Conservation (phyloP, 2,113 vertebrate genomes). For the Melanerpes aurifrons region DNA sequence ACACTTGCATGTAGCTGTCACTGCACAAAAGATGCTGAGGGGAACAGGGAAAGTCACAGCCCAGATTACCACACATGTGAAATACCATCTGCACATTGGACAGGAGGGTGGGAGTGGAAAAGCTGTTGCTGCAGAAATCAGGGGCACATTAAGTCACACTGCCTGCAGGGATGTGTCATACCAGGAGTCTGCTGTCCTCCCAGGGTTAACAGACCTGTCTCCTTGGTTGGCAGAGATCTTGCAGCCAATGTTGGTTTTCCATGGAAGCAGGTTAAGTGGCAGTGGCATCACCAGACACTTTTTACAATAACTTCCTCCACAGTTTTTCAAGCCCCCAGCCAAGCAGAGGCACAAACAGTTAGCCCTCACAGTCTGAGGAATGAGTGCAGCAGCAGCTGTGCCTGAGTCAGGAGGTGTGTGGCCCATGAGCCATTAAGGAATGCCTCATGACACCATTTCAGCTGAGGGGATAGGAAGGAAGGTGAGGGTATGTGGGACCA, state of each 20-base stretch:
- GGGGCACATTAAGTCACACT: accelerated
- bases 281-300: not conserved
- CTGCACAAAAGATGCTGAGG: not conserved
- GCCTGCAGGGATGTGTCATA: not conserved
- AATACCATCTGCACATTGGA: not conserved
- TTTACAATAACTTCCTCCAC: not conserved
- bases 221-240: not conserved
- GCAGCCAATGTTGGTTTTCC: not conserved
- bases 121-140: not conserved
- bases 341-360: accelerated
- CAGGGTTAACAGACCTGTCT: not conserved
- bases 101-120: not conserved
- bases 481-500: not conserved
- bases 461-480: not conserved
- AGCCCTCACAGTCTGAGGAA: not conserved
- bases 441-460: not conserved
- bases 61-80: not conserved
- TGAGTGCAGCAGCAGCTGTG: not conserved
- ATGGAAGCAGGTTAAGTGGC: not conserved
- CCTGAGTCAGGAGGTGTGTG: not conserved
- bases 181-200: not conserved
- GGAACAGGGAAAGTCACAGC: not conserved
- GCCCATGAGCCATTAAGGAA: not conserved
- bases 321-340: not conserved
- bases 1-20: not conserved